Percentiles rank a stretch among this genome's conserved stretches.
Evolutionary conservation across 2,113 vertebrate species (phyloP).

Genomic region (Diphyllodes magnificus): DNA sequence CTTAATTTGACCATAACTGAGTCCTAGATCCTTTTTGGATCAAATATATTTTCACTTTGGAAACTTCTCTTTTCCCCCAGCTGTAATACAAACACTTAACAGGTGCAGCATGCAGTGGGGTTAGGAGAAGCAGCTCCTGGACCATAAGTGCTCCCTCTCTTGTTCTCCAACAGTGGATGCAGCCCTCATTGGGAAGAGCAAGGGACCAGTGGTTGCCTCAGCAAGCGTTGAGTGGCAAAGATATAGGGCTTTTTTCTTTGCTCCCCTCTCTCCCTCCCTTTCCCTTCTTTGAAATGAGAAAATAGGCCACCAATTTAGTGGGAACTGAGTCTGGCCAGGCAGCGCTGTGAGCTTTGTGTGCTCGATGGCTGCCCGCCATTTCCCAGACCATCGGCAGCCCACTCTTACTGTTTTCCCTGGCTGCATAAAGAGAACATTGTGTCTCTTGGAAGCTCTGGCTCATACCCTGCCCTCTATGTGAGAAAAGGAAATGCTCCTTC

Average conservation of each 20-base stretch:
- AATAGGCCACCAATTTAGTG: slow-evolving; percentile 30
- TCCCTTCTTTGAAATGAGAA: slow-evolving; percentile 22
- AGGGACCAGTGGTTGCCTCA: not conserved
- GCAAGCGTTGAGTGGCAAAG: not conserved
- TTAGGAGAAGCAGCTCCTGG: not conserved
- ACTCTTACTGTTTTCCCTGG: slow-evolving; percentile 3
- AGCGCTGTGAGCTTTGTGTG: not conserved
- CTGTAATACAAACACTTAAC: not conserved
- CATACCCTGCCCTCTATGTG: not conserved
- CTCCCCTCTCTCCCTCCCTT: not conserved
- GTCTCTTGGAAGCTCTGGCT: slow-evolving; percentile 35
- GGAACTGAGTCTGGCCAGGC: not conserved
- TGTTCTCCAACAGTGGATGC: not conserved
- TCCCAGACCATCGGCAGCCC: slow-evolving; percentile 40
- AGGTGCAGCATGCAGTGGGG: not conserved
- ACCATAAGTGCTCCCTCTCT: not conserved
- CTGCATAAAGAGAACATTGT: slow-evolving; percentile 49
- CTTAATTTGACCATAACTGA: not conserved
- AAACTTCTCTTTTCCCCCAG: not conserved
- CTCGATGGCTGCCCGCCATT: slow-evolving; percentile 24
- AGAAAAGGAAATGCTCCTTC: slow-evolving; percentile 45
- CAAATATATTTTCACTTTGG: not conserved
- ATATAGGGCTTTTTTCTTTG: not conserved
- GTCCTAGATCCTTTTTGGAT: not conserved
- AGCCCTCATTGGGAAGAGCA: not conserved